Evolutionary conservation across 2,113 vertebrate species (phyloP).

Genomic region (Halichoerus grypus): DNA sequence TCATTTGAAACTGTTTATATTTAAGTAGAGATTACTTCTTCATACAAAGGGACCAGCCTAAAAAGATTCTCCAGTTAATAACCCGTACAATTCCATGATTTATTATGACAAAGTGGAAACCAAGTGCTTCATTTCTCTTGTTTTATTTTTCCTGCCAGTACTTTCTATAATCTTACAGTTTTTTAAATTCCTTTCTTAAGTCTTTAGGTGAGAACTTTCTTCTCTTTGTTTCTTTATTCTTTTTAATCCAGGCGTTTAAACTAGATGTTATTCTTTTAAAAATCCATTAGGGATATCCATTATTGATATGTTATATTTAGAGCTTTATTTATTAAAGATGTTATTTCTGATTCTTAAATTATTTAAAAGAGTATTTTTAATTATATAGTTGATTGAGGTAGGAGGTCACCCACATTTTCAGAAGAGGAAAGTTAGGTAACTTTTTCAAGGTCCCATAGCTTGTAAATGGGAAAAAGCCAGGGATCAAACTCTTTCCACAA

Average conservation of each 20-base stretch:
- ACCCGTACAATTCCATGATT: not conserved
- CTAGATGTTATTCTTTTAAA: not conserved
- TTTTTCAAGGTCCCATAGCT: not conserved
- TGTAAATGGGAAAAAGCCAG: not conserved
- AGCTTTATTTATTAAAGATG: not conserved
- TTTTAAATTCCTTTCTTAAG: not conserved
- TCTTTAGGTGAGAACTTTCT: not conserved
- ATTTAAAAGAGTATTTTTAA: not conserved
- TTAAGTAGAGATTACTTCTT: not conserved
- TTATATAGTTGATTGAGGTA: not conserved
- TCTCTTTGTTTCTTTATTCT: not conserved
- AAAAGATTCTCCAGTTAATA: conserved; percentile 27
- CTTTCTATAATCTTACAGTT: not conserved
- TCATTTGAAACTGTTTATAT: not conserved
- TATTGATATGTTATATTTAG: not conserved
- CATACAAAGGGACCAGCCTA: not conserved
- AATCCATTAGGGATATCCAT: not conserved
- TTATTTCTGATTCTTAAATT: not conserved
- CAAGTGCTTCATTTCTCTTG: not conserved
- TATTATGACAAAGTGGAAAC: conserved; percentile 2
- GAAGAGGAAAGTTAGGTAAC: not conserved
- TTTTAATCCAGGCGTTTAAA: not conserved
- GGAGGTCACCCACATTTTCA: not conserved
- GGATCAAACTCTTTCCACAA: not conserved
- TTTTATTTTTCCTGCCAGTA: not conserved